Base-by-base conservation (phyloP, 2,797 vertebrate genomes). In the Rhynchotus rufescens region DNA sequence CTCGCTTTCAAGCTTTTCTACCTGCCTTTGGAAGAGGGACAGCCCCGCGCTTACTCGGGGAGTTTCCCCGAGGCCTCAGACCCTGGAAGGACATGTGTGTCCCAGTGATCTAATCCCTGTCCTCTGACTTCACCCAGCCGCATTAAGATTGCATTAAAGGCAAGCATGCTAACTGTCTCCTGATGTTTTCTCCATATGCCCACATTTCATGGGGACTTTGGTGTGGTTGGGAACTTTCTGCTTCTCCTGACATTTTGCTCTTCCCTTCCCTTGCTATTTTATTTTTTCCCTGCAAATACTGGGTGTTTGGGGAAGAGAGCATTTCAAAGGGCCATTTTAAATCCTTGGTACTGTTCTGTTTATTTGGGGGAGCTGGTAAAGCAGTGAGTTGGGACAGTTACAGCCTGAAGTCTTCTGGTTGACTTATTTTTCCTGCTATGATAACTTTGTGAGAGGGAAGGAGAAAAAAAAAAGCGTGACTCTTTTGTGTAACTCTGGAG, bases 21-120 rank as follows among this genome's bases (percentile, higher is more conserved):
- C 54, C 56, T 57, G 47, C 30, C 5, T 47, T 17, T 86, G 59
- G 36, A 78, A 62, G 34, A 1, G 0, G 42, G 25, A 57, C 28
- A 79, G 5, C 7, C 3, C 8, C 67, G 26, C 12, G 5, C 0
- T 1, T 11, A 4, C 0, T 1, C 12, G 54, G 28, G 15, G 69
- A 78, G 20, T 56, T 92, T 89, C 15, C 20, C 0, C 0, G 32
- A 20, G 17, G 38, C 30, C 61, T 57, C 42, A 56, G 56, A 60
- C 7, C 10, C 60, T 8, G 1, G 28, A 44, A 74, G 49, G 52
- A 59, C 28, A 62, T 9, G 15, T 65, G 15, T 65, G 6, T 20
- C 34, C 25, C 44, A 13, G 21, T 47, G 38, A 52, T 30, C 34
- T 82, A 60, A 84, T 25, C 49, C 12, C 12, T 64, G 14, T 8